Evolutionary conservation across 1,140 invertebrate species (phyloP), one percentile per base, ranked within the genome.

Genomic region (Caenorhabditis latens): DNA sequence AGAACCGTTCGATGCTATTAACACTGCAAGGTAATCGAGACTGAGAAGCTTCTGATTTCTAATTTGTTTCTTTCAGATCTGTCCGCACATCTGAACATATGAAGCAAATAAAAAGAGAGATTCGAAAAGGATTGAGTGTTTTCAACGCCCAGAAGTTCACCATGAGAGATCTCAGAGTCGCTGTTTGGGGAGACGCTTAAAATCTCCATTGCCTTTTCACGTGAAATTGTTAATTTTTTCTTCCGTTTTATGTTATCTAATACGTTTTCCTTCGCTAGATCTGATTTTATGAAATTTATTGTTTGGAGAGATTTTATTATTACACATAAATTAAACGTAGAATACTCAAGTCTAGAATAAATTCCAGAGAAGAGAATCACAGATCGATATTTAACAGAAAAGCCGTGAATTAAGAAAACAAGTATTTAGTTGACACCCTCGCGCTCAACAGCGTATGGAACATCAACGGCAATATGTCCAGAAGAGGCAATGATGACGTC

Each of bases 1-100:
- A 96, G 97, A 99, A 93, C 97, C 97, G 13, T 99, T 98, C 93
- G 96, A 98, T 93, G 93, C 95, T 14, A 96, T 96, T 4, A 99
- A 99, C 93, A 98, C 97, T n/a, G 97, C 97, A 3, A 94, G 96
- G 75, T 97, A 96, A 0, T 96, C 98, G 13, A n/a, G n/a, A 19
- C 8, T 11, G 8, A 8, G 14, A 21, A 14, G 82, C 2, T 83
- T 53, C 24, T 83, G 14, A 16, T 46, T 14, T 9, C 4, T 83
- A 19, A 7, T 9, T 53, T 55, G 0, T 16, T 58, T 7, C 21
- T 65, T 65, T 65, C 32, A 65, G 63, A 71, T 16, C 65, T 71
- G 65, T 71, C 14, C 40, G 65, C 40, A 46, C 40, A 5, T 21
- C 42, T 9, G 16, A 13, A 4, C 65, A 71, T 19, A 14, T 71